Evolutionary conservation across 1,140 invertebrate species (phyloP).

Genomic region (Bombus pascuorum): DNA sequence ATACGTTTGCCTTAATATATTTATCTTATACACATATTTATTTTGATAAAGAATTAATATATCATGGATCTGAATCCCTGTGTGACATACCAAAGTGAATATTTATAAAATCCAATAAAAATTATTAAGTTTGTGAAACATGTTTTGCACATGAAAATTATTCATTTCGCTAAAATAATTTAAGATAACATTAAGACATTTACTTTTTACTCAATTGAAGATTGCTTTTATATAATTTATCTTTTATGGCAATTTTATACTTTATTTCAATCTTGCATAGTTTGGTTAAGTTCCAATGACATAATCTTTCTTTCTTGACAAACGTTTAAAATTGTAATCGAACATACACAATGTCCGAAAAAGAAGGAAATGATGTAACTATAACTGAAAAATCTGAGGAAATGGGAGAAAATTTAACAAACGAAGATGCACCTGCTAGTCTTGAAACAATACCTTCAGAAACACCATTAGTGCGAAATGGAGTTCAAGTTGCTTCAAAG

Average conservation of each 20-base stretch:
- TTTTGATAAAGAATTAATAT: not conserved
- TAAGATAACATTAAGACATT: not conserved
- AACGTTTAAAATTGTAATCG: not conserved
- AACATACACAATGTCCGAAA: conserved; percentile 21
- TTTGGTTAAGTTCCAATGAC: not conserved
- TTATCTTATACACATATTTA: not conserved
- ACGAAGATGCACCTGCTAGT: conserved; percentile 61
- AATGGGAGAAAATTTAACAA: conserved; percentile 50
- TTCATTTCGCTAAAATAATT: not conserved
- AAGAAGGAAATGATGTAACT: not conserved
- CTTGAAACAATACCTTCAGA: conserved; percentile 58
- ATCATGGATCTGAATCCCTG: not conserved
- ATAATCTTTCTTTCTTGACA: not conserved
- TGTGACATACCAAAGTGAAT: not conserved
- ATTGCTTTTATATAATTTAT: not conserved
- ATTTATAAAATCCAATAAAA: not conserved
- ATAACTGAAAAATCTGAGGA: conserved; percentile 50
- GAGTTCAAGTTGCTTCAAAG: conserved; percentile 48
- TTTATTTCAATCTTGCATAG: not conserved
- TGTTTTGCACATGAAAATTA: not conserved
- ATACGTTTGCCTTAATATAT: too few relatives aligned
- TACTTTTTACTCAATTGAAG: not conserved
- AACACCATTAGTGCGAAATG: conserved; percentile 41
- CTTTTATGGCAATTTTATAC: not conserved
- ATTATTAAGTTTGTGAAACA: not conserved